A percentile compares a stretch with the other conserved stretches of the same genome.
phyloP scores from a whole-genome alignment of 2,113 vertebrate species.

The Macquaria australasica region DNA sequence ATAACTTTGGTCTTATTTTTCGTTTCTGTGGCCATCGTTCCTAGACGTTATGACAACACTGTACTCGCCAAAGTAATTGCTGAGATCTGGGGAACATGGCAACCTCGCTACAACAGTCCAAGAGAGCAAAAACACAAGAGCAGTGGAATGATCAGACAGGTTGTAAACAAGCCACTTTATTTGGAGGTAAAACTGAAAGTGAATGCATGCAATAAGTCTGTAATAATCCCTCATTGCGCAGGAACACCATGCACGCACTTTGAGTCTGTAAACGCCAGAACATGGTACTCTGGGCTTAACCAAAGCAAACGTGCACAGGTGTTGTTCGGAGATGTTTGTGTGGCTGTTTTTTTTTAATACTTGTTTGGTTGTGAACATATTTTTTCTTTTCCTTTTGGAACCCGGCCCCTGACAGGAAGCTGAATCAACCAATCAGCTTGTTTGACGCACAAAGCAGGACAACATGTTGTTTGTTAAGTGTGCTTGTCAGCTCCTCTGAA shows the following conservation, averaged over 20 bases:
- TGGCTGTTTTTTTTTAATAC: no score
- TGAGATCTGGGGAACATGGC: neutral
- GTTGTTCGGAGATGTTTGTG: neutral
- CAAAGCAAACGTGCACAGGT: neutral
- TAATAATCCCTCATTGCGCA: neutral
- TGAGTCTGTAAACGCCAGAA: neutral
- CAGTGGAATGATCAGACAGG: neutral
- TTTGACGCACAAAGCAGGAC: neutral
- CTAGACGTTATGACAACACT: neutral
- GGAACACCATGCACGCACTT: neutral
- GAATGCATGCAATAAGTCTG: neutral
- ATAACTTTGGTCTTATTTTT: slow-evolving; percentile 6
- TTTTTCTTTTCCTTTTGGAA: neutral
- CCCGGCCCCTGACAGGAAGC: neutral
- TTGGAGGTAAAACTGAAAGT: neutral
- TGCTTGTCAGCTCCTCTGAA: neutral
- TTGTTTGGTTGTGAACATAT: neutral
- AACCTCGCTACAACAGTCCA: neutral
- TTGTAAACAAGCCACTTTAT: neutral
- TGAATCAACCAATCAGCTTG: neutral
- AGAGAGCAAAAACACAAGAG: neutral
- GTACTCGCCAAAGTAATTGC: neutral
- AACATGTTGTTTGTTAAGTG: neutral
- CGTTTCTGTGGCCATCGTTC: neutral
- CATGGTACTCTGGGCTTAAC: neutral